Percentiles rank a stretch among this genome's conserved stretches.
phyloP scores from a whole-genome alignment of 37 sponge, comb jelly and placozoan species.

The Chondrilla cf. caribensis region DNA sequence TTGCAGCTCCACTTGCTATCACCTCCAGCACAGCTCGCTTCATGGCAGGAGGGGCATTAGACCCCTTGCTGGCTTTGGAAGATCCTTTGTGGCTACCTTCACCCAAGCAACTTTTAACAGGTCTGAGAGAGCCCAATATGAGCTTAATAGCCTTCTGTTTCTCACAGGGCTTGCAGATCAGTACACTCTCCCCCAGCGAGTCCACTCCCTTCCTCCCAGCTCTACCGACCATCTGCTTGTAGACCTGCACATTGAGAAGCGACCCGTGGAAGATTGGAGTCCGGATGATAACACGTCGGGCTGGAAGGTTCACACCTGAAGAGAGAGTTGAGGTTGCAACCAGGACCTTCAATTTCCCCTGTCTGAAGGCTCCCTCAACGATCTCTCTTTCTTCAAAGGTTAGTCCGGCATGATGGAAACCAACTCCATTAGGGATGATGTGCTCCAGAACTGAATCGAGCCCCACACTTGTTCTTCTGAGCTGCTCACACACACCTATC shows the following conservation, averaged over 20 bases:
- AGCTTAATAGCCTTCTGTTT: conserved; percentile 56
- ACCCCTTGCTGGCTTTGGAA: not conserved
- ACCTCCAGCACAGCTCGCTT: conserved; percentile 95
- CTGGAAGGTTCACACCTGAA: conserved; percentile 98
- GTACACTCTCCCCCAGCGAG: conserved; percentile 83
- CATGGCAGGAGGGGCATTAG: conserved; percentile 40
- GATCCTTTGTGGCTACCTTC: not conserved
- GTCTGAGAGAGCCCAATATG: conserved; percentile 70
- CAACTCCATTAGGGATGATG: conserved; percentile 74
- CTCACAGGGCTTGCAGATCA: conserved; percentile 86
- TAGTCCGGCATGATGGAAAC: conserved; percentile 98
- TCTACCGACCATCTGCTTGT: conserved; percentile 97
- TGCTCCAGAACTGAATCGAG: conserved; percentile 78
- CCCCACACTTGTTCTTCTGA: conserved; percentile 75
- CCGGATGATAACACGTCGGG: conserved; percentile 91
- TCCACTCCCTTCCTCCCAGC: conserved; percentile 99
- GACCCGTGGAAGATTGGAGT: conserved; percentile 79
- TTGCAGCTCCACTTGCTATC: conserved; percentile 74
- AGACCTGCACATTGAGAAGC: conserved; percentile 73
- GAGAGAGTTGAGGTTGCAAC: conserved; percentile 96
- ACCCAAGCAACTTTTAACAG: conserved; percentile 84
- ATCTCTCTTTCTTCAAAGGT: conserved; percentile 97
- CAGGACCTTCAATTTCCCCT: conserved; percentile 63
- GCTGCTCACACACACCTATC: conserved; percentile 68
- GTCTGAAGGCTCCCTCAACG: conserved; percentile 87